These are phyloP conservation scores for Battus philenor DNA, from an alignment of 1,140 invertebrate genomes.

Conservation along the genomic window DNA sequence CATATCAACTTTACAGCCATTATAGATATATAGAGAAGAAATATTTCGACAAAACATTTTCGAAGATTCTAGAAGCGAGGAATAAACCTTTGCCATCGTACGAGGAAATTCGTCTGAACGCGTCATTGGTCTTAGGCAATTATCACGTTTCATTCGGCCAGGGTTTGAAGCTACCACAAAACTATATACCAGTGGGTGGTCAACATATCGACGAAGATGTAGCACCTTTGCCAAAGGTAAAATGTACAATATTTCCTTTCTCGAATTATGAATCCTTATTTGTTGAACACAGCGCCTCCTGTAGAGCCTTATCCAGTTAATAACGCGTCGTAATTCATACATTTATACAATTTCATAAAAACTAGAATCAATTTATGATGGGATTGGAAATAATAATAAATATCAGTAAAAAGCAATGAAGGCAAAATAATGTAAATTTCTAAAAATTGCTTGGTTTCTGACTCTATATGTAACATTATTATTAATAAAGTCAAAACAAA, in stretches of 20 bases:
- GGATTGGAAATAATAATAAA: no score
- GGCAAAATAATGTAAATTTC: no score
- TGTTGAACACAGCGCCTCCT: no score
- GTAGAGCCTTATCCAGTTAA: no score
- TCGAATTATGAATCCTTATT: no score
- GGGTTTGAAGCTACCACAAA: conserved; percentile 24
- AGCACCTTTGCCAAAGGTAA: conserved; percentile 31
- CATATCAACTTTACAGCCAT: conserved; percentile 1
- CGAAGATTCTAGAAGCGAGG: neutral
- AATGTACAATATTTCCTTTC: conserved; percentile 1
- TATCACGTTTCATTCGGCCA: conserved; percentile 24
- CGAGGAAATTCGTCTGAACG: conserved; percentile 21
- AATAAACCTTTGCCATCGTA: conserved; percentile 8
- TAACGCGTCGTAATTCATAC: no score
- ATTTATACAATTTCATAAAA: no score
- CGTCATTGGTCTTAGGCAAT: conserved; percentile 28
- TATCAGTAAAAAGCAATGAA: no score
- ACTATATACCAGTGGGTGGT: conserved; percentile 31
- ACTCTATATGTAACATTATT: no score
- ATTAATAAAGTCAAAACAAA: no score
- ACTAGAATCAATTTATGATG: no score
- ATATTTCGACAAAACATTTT: conserved; percentile 1
- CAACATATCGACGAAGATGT: conserved; percentile 27
- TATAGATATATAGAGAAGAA: neutral
- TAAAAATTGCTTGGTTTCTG: no score